Base-by-base conservation (phyloP, 2,113 vertebrate genomes). In the Nerophis ophidion region DNA sequence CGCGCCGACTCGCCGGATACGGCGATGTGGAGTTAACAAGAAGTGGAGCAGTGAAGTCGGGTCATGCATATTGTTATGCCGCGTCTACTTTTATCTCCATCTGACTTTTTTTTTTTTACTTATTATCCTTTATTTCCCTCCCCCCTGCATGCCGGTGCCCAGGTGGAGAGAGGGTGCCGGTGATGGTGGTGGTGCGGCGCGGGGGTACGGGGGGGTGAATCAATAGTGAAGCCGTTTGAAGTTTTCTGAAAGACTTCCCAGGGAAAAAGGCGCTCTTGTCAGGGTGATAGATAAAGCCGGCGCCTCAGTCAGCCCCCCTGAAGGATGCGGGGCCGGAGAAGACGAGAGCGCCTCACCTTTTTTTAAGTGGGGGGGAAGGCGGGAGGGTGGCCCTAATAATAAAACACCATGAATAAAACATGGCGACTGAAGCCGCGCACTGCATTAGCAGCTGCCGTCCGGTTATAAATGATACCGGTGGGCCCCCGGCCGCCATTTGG, bases 351-450 rank as follows among this genome's bases (percentile, higher is more conserved):
- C 78, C 89, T 91, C 89, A 91, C 89, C 90, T 91, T 90, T 91
- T 26, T 90, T 91, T 90, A 91, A 89, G 54, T 42, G 90, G 26
- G 26, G 26, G 26, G 26, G 26, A 4, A 26, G 26, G 26, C 3
- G 87, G 90, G 77, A n/a, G n/a, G n/a, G n/a, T n/a, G n/a, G 85
- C 85, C 89, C 87, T 91, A 91, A 90, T 91, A 91, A 91, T 90
- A 90, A 90, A 91, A 88, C 83, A 87, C 81, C 84, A 91, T 91
- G 90, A 91, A 91, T 91, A 91, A 91, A 90, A 91, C 90, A 91
- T 91, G 60, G 77, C 71, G 82, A 83, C 85, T 79, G 79, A 48
- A 85, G 79, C 84, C 80, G 82, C 58, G 80, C 79, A 72, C 87
- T 88, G 88, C 90, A 91, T 91, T 91, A 91, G 89, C 70, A 72